phyloP scores from a whole-genome alignment of 2,888 invertebrate species.

The Diabrotica balteata region DNA sequence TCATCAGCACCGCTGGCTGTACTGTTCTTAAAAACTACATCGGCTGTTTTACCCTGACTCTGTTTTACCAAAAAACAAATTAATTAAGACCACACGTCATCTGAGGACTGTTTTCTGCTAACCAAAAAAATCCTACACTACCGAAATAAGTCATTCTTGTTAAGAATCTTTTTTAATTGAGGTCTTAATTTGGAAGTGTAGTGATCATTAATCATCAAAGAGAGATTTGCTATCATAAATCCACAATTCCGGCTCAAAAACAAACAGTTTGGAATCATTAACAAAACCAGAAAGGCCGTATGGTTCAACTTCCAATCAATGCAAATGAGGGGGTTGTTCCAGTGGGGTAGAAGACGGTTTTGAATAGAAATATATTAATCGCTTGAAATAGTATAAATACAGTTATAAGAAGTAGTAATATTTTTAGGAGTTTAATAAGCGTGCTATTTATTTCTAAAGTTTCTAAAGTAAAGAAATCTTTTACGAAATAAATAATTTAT shows the following conservation, averaged over 20 bases:
- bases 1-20: too few species aligned
- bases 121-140: constrained; percentile 21
- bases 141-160: constrained; percentile 26
- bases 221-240: constrained; percentile 34
- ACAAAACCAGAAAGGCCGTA: constrained; percentile 29
- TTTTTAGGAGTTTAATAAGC: neutral
- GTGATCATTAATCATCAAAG: constrained; percentile 34
- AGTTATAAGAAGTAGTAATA: too few species aligned
- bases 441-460: too few species aligned
- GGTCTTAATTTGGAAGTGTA: constrained; percentile 31
- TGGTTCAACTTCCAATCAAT: constrained; percentile 27
- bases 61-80: constrained; percentile 16
- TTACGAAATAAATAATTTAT: too few species aligned
- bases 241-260: constrained; percentile 28
- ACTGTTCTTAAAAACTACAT: neutral
- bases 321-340: constrained; percentile 33
- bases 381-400: too few species aligned
- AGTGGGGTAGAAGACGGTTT: constrained; percentile 2
- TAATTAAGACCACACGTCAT: constrained; percentile 28
- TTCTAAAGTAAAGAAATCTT: too few species aligned
- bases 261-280: constrained; percentile 30
- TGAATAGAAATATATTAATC: too few species aligned
- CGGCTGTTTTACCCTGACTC: neutral
- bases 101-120: constrained; percentile 13
- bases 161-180: constrained; percentile 30